Base-by-base conservation (phyloP, 2,113 vertebrate species). In the Puma concolor region DNA sequence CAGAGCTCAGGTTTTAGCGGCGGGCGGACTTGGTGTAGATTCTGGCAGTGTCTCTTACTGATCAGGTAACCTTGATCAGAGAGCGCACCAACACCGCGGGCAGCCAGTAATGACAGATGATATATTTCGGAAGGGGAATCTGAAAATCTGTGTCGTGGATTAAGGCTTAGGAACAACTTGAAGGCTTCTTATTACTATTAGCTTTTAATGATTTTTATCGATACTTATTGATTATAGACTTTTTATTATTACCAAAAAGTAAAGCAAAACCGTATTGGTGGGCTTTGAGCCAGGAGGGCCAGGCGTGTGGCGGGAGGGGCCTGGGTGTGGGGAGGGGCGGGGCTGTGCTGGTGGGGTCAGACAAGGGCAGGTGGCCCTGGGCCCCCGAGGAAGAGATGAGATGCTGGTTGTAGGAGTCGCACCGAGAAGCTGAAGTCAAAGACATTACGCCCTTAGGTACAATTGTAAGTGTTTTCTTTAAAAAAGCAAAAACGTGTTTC, bases 301-400 rank as follows among this genome's bases (percentile, higher is more conserved):
- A 77, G 25, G 25, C 1, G 1, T 7, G 36, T 38, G 44, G 23
- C 2, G 6, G 21, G 52, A 69, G 50, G 9, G 80, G 10, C n/a
- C 29, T 88, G 44, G 44, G 44, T 44, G 44, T 44, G 44, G 44
- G 44, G 44, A 44, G 44, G 44, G 44, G 44, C 8, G 1, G 44
- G 44, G 8, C 44, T 44, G 44, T 44, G 44, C 9, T 15, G 2
- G 25, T 0, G 3, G 14, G 36, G 33, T 31, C 82, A 14, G 25
- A 54, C 1, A 1, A 25, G 11, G 1, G 12, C 36, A 14, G 0
- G 13, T 44, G 23, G 19, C 12, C 2, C 57, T 12, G 0, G 0
- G 21, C 50, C 36, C 4, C 15, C 21, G 57, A 74, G 31, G 21
- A 54, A 67, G 41, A 69, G 60, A 57, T 25, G 14, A 88, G 33